Percentiles rank a stretch among this genome's conserved stretches.
phyloP scores from a whole-genome alignment of 2,113 vertebrate genomes.

The Gavialis gangeticus region DNA sequence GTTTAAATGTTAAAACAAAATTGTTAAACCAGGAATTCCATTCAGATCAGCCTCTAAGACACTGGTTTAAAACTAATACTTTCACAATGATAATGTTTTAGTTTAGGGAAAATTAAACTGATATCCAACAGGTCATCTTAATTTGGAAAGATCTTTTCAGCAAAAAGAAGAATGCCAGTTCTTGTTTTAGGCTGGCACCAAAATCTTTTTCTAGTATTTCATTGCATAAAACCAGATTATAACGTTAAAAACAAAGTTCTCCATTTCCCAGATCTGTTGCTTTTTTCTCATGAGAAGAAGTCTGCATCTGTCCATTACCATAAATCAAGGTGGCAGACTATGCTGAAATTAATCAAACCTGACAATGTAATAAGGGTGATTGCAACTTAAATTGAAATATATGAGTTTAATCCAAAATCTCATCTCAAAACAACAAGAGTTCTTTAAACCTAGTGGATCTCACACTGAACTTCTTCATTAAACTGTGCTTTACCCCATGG shows the following conservation, averaged over 20 bases:
- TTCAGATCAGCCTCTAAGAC: background rate
- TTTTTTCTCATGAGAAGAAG: conserved; percentile 67
- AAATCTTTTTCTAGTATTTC: background rate
- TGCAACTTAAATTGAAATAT: conserved; percentile 38
- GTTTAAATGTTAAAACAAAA: conserved; percentile 61
- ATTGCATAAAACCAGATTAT: conserved; percentile 30
- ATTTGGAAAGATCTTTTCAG: conserved; percentile 17
- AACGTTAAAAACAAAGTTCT: conserved; percentile 48
- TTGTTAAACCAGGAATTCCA: conserved; percentile 48
- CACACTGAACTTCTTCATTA: background rate
- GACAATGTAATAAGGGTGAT: conserved; percentile 42
- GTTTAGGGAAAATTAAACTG: conserved; percentile 34
- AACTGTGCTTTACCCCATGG: background rate
- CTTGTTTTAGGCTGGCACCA: background rate
- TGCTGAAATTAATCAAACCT: conserved; percentile 29
- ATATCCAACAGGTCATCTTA: background rate
- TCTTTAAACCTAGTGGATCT: conserved; percentile 37
- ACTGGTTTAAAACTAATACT: background rate
- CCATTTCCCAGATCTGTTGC: conserved; percentile 37
- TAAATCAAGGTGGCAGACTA: conserved; percentile 45
- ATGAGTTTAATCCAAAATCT: conserved; percentile 59
- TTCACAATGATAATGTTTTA: background rate
- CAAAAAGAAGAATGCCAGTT: background rate
- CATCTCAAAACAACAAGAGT: conserved; percentile 32
- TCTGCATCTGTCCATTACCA: conserved; percentile 37